These are phyloP conservation scores for Stratiomys singularior DNA, from an alignment of 2,888 invertebrate species.

Conservation along the genomic window DNA sequence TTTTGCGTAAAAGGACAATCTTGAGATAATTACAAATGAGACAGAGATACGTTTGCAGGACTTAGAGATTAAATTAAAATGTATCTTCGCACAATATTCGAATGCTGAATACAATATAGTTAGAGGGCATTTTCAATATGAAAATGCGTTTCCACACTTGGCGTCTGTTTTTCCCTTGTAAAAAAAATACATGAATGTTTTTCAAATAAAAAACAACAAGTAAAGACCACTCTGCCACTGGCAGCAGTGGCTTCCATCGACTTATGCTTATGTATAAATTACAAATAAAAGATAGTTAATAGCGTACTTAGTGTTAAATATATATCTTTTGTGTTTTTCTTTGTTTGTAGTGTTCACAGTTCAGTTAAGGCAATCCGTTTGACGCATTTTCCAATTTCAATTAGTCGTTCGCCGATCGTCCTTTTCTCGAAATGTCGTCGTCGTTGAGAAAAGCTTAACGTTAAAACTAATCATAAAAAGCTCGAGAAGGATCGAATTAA, in stretches of 20 bases:
- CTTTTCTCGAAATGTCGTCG: background rate
- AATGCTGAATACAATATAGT: constrained; percentile 23
- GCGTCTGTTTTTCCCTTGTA: background rate
- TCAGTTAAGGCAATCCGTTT: constrained; percentile 28
- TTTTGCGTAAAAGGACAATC: background rate
- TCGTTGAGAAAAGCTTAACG: background rate
- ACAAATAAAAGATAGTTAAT: constrained; percentile 7
- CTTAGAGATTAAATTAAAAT: background rate
- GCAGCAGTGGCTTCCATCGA: background rate
- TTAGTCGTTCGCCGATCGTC: constrained; percentile 36
- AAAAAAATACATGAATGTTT: constrained; percentile 36
- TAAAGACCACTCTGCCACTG: constrained; percentile 24
- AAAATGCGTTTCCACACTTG: constrained; percentile 14
- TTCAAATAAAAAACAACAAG: constrained; percentile 39
- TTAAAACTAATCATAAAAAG: constrained; percentile 21
- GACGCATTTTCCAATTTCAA: constrained; percentile 1
- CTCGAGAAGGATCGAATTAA: constrained; percentile 49
- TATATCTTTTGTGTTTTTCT: constrained; percentile 3
- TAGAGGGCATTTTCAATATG: constrained; percentile 43
- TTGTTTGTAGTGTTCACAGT: constrained; percentile 29
- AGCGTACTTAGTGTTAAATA: constrained; percentile 9
- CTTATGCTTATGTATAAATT: constrained; percentile 2
- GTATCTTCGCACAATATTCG: constrained; percentile 3
- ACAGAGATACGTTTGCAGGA: background rate
- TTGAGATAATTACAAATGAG: background rate